A percentile compares a stretch with the other conserved stretches of the same genome.
Evolutionary conservation across 2,113 vertebrate species (phyloP).

Genomic region (Sporophila hypoxantha): DNA sequence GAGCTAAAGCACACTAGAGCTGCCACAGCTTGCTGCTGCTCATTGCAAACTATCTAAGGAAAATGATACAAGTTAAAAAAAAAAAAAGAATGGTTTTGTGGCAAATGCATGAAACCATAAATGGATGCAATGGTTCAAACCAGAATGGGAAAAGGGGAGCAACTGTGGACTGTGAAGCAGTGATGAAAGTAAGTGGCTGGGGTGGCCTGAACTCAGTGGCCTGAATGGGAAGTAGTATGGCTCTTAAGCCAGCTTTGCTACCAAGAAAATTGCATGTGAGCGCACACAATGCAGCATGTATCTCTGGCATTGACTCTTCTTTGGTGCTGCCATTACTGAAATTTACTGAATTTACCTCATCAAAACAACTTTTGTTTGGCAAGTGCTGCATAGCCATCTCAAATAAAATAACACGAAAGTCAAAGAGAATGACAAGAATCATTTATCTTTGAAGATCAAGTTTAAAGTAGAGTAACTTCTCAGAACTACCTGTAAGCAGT

Average conservation of each 20-base stretch:
- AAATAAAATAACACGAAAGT: not conserved
- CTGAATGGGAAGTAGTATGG: not conserved
- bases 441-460: not conserved
- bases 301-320: not conserved
- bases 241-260: conserved; percentile 7
- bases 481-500: not conserved
- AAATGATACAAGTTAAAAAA: not conserved
- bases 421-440: not conserved
- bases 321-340: not conserved
- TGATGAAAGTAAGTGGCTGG: not conserved
- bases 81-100: not conserved
- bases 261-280: not conserved
- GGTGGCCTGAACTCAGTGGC: not conserved
- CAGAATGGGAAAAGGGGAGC: not conserved
- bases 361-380: not conserved
- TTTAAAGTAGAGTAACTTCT: not conserved
- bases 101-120: not conserved
- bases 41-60: not conserved
- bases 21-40: not conserved
- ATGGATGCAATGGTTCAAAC: not conserved
- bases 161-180: not conserved
- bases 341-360: not conserved
- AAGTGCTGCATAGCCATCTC: not conserved
- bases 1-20: not conserved
- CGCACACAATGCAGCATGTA: not conserved